phyloP scores from a whole-genome alignment of 2,888 invertebrate species.

The Calameuta idolon region DNA sequence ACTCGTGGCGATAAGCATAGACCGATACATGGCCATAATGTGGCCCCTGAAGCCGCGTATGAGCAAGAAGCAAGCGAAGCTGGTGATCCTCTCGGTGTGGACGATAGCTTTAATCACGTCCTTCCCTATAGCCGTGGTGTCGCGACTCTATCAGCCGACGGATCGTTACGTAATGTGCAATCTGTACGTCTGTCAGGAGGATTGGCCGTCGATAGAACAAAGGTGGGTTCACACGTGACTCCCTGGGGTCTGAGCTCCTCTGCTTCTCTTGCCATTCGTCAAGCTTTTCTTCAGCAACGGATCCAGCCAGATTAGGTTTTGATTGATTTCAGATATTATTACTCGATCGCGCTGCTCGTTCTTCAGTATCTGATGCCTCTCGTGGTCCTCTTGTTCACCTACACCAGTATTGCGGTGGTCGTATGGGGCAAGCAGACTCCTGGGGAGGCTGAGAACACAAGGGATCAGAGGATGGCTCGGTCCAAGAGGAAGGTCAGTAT shows the following conservation, averaged over 20 bases:
- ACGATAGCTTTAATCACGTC: slow-evolving; percentile 82
- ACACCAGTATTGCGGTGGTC: slow-evolving; percentile 85
- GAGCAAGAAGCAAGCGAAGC: slow-evolving; percentile 78
- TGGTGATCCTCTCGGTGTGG: slow-evolving; percentile 81
- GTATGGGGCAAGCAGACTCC: slow-evolving; percentile 91
- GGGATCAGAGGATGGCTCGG: slow-evolving; percentile 85
- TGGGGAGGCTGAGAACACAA: slow-evolving; percentile 86
- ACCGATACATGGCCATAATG: slow-evolving; percentile 91
- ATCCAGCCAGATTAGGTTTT: background rate
- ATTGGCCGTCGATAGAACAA: slow-evolving; percentile 75
- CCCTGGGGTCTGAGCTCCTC: too few relatives aligned
- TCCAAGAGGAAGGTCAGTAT: slow-evolving; percentile 86
- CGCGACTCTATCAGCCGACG: slow-evolving; percentile 74
- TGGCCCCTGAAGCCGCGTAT: slow-evolving; percentile 86
- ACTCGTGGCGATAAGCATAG: slow-evolving; percentile 89
- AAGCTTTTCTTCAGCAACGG: too few relatives aligned
- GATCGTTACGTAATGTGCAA: slow-evolving; percentile 75
- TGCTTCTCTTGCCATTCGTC: too few relatives aligned
- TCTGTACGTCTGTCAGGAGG: slow-evolving; percentile 77
- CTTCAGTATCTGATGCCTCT: slow-evolving; percentile 89
- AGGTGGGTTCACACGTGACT: slow-evolving; percentile 59
- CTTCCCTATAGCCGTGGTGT: slow-evolving; percentile 84
- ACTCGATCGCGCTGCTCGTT: slow-evolving; percentile 81
- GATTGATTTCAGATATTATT: slow-evolving; percentile 69
- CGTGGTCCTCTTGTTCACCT: slow-evolving; percentile 84